Conservation (phyloP, 2,797 vertebrate genomes). For the Pantherophis vulpinus region DNA sequence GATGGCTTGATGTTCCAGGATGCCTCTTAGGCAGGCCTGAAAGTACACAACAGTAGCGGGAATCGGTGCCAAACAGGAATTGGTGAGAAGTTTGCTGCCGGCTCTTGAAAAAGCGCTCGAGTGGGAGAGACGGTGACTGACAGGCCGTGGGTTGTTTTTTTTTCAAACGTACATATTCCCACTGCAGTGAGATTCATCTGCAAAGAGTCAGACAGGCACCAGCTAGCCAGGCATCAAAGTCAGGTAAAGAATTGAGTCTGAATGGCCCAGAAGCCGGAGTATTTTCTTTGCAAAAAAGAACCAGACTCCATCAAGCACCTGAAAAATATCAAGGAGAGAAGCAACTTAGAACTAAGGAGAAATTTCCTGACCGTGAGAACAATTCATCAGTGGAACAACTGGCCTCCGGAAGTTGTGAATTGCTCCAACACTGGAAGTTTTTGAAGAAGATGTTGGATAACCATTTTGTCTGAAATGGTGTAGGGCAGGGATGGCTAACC, state of each 20-base stretch:
- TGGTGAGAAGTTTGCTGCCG: slow-evolving; percentile 35
- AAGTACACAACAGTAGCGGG: not conserved
- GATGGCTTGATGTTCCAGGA: slow-evolving; percentile 22
- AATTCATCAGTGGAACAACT: no score
- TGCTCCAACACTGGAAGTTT: no score
- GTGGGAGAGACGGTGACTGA: not conserved
- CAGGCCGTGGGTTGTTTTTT: no score
- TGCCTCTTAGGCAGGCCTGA: not conserved
- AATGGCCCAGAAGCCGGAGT: not conserved
- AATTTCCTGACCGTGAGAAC: no score
- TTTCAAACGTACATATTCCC: not conserved
- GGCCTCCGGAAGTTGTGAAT: no score
- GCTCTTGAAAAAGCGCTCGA: slow-evolving; percentile 34
- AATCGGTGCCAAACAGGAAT: not conserved
- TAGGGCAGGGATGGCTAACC: no score
- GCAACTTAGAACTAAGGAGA: no score
- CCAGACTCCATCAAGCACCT: not conserved
- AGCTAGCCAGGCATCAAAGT: not conserved
- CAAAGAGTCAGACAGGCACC: not conserved
- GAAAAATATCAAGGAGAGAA: not conserved
- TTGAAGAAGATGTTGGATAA: no score
- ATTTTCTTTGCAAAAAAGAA: not conserved
- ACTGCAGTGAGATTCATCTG: not conserved
- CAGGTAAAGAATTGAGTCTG: not conserved
- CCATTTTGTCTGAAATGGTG: no score